Percentiles rank a stretch among this genome's conserved stretches.
phyloP scores from a whole-genome alignment of 2,888 invertebrate genomes.

The Agrypnus murinus region DNA sequence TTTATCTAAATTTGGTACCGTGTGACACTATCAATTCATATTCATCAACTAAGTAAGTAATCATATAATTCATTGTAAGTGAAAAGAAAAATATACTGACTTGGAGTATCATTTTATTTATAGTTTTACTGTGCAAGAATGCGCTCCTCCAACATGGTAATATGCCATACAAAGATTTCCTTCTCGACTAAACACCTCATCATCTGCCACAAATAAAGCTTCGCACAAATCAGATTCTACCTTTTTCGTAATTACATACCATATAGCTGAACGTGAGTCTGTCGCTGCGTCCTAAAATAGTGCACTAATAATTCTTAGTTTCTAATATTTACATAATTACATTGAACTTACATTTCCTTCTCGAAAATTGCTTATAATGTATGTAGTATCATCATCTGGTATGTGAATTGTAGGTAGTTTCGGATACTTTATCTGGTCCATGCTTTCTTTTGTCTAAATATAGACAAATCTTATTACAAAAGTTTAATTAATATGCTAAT shows the following conservation, averaged over 20 bases:
- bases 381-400: neutral
- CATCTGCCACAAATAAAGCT: neutral
- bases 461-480: no score
- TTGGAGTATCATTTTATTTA: no score
- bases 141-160: neutral
- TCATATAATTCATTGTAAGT: no score
- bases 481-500: no score
- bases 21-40: no score
- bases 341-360: neutral
- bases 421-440: neutral
- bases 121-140: neutral
- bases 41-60: no score
- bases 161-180: slow-evolving; percentile 1
- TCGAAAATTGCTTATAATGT: neutral
- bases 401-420: neutral
- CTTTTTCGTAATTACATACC: neutral
- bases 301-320: no score
- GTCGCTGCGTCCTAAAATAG: neutral
- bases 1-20: no score
- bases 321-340: no score
- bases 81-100: no score
- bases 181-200: neutral
- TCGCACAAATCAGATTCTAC: neutral
- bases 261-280: neutral
- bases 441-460: neutral